Conservation (phyloP, 2,797 vertebrate genomes). For the Crenichthys baileyi region DNA sequence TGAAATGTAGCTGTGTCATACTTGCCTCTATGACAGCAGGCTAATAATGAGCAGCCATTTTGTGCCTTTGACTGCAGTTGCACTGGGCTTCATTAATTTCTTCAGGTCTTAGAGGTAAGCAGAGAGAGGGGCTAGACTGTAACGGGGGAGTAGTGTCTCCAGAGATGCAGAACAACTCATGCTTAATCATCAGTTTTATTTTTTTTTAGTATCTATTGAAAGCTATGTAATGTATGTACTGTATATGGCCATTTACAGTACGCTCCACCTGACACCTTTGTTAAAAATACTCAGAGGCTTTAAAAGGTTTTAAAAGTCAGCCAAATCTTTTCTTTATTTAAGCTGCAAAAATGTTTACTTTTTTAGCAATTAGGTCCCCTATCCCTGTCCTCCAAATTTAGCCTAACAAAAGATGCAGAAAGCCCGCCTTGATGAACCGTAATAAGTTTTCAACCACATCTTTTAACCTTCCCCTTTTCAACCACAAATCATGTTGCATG, state of each 20-base stretch:
- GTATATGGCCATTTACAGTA: neutral
- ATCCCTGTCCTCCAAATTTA: too few relatives aligned
- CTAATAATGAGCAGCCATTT: conserved; percentile 81
- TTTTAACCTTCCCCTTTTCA: too few relatives aligned
- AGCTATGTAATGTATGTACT: neutral
- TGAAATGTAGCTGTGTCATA: conserved; percentile 68
- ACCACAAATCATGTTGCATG: too few relatives aligned
- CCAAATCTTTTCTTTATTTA: too few relatives aligned
- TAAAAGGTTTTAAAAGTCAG: too few relatives aligned
- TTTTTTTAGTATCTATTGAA: neutral
- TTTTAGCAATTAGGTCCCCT: too few relatives aligned
- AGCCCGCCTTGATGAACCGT: too few relatives aligned
- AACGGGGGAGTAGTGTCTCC: conserved; percentile 41
- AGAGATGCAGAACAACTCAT: conserved; percentile 43
- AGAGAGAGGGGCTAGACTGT: conserved; percentile 16
- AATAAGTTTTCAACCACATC: too few relatives aligned
- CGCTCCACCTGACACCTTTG: neutral
- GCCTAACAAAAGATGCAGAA: too few relatives aligned
- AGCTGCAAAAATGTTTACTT: too few relatives aligned
- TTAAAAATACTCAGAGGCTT: neutral
- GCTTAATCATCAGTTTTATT: conserved; percentile 25
- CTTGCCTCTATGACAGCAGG: conserved; percentile 64
- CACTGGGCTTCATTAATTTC: conserved; percentile 80
- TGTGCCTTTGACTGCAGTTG: conserved; percentile 76
- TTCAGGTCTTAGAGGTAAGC: conserved; percentile 55